A percentile compares a stretch with the other conserved stretches of the same genome.
phyloP scores from a whole-genome alignment of 2,797 vertebrate genomes.

The Varecia variegata region DNA sequence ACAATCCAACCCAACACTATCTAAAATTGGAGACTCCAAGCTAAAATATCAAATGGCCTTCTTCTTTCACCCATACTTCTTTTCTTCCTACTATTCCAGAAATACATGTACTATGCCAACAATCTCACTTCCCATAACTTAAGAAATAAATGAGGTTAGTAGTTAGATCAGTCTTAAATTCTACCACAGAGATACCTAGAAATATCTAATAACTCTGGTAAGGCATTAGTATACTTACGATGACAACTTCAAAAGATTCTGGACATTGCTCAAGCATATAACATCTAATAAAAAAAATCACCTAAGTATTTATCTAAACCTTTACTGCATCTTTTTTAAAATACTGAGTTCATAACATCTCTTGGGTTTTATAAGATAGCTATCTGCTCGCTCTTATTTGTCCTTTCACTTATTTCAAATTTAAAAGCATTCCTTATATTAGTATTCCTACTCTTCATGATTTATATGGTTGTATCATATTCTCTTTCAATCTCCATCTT shows the following conservation, averaged over 20 bases:
- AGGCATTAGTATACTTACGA: background rate
- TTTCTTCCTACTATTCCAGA: background rate
- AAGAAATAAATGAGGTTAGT: background rate
- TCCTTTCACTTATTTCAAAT: conserved; percentile 3
- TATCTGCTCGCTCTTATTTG: background rate
- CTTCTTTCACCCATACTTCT: background rate
- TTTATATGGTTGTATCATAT: background rate
- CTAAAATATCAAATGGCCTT: conserved; percentile 1
- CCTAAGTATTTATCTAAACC: background rate
- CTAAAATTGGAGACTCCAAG: background rate
- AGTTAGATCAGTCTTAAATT: background rate
- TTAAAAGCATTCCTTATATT: background rate
- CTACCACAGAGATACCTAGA: background rate
- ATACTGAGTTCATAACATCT: background rate
- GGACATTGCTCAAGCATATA: background rate
- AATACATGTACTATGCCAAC: background rate
- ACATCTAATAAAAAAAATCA: background rate
- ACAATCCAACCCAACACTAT: background rate
- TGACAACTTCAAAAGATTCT: conserved; percentile 2
- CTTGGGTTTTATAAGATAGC: background rate
- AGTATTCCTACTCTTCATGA: background rate
- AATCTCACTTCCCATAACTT: background rate
- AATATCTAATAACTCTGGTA: background rate
- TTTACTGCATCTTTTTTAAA: background rate
- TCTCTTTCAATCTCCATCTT: background rate